Evolutionary conservation across 2,797 vertebrate genomes (phyloP).

Genomic region (Characodon lateralis): DNA sequence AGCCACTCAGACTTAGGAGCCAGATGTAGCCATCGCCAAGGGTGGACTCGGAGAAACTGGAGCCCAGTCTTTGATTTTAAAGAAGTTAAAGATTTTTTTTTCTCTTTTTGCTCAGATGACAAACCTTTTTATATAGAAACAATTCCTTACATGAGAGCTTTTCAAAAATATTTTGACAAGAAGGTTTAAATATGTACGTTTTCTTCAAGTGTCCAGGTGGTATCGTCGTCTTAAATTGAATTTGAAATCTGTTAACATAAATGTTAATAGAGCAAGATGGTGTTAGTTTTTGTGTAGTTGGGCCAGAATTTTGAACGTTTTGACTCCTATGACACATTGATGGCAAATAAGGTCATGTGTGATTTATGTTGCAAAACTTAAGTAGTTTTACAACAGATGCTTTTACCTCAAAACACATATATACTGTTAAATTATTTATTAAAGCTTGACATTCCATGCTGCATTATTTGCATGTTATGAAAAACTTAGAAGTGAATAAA

Average conservation of each 20-base stretch:
- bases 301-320: neutral
- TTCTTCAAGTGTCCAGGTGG: neutral
- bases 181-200: neutral
- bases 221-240: neutral
- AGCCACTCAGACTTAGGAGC: constrained; percentile 8
- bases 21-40: constrained; percentile 1
- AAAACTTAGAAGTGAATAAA: neutral
- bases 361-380: neutral
- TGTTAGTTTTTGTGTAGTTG: neutral
- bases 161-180: neutral
- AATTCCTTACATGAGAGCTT: neutral
- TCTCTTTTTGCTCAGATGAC: neutral
- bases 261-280: neutral
- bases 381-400: neutral
- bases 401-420: neutral
- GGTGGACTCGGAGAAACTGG: constrained; percentile 4
- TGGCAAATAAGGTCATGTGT: neutral
- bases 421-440: neutral
- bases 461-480: neutral
- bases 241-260: neutral
- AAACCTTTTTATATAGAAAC: neutral
- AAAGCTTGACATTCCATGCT: neutral
- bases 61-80: constrained; percentile 4
- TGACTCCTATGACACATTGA: neutral
- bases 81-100: neutral